Conservation (phyloP, 2,888 invertebrate genomes). For the Micropterix aruncella region DNA sequence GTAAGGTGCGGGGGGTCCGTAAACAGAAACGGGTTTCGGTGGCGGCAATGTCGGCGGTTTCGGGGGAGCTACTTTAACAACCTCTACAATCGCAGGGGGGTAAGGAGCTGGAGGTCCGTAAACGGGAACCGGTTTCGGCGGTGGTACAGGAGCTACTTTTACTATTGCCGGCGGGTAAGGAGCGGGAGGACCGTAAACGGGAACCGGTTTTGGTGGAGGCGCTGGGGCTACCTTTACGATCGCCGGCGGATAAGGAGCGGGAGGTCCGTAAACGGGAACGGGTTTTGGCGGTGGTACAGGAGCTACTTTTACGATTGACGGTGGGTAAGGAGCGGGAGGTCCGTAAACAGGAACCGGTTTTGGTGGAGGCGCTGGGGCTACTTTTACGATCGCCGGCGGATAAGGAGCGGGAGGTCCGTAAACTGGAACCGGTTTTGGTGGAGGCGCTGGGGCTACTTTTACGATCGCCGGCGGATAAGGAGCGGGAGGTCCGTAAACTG, state of each 20-base stretch:
- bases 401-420: slow-evolving; percentile 13
- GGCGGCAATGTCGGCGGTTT: slow-evolving; percentile 1
- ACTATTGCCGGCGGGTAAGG: slow-evolving; percentile 10
- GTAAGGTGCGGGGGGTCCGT: slow-evolving; percentile 2
- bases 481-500: slow-evolving; percentile 10
- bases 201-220: slow-evolving; percentile 13
- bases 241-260: slow-evolving; percentile 10
- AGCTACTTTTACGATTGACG: slow-evolving; percentile 11
- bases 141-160: slow-evolving; percentile 13
- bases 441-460: slow-evolving; percentile 10
- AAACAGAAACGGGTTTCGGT: slow-evolving; percentile 7
- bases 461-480: slow-evolving; percentile 12
- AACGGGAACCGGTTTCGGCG: slow-evolving; percentile 7
- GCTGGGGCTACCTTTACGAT: slow-evolving; percentile 14
- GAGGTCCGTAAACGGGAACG: slow-evolving; percentile 7
- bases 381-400: slow-evolving; percentile 6
- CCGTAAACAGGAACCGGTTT: slow-evolving; percentile 1
- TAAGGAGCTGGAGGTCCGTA: slow-evolving; percentile 6
- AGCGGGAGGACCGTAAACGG: slow-evolving; percentile 10
- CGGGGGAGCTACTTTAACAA: slow-evolving; percentile 12
- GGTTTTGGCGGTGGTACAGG: slow-evolving; percentile 11
- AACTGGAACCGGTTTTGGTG: slow-evolving; percentile 10
- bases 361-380: slow-evolving; percentile 18
- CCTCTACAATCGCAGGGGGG: slow-evolving; percentile 9
- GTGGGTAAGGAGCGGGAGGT: slow-evolving; percentile 12